phyloP scores from a whole-genome alignment of 1,140 invertebrate genomes.

The Theocolax elegans region DNA sequence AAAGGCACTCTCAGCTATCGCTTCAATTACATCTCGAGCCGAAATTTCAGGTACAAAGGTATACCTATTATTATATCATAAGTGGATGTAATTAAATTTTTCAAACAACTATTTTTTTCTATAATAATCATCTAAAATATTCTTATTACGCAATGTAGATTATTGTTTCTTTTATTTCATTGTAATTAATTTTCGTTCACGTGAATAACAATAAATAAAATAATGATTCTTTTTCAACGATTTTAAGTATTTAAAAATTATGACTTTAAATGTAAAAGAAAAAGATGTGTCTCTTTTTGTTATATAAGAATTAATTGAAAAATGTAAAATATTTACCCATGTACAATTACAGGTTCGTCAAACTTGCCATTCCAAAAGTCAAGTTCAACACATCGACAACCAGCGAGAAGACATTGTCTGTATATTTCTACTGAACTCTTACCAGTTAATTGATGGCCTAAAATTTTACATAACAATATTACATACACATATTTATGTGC shows the following conservation, averaged over 20 bases:
- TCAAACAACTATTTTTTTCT: neutral
- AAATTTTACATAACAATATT: too few species aligned
- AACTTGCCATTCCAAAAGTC: constrained; percentile 97
- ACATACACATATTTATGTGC: too few species aligned
- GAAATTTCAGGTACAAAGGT: constrained; percentile 96
- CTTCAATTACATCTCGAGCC: constrained; percentile 95
- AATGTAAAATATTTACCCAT: constrained; percentile 72
- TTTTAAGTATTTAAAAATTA: too few species aligned
- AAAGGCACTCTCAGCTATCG: constrained; percentile 97
- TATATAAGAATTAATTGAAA: neutral
- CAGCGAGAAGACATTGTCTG: constrained; percentile 89
- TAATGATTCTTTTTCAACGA: too few species aligned
- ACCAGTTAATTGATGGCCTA: constrained; percentile 94
- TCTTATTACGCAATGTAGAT: too few species aligned
- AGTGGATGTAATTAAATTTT: neutral
- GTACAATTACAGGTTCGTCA: constrained; percentile 96
- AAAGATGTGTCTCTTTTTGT: neutral
- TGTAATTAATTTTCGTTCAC: too few species aligned
- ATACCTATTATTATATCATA: constrained; percentile 71
- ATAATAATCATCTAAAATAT: too few species aligned
- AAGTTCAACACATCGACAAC: constrained; percentile 95
- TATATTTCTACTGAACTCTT: constrained; percentile 97
- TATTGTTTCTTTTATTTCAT: neutral
- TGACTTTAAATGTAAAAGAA: neutral
- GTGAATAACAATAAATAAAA: constrained; percentile 11